Evolutionary conservation across 1,140 invertebrate genomes (phyloP), one percentile per base, ranked within the genome.

Genomic region (Drosophila azteca): DNA sequence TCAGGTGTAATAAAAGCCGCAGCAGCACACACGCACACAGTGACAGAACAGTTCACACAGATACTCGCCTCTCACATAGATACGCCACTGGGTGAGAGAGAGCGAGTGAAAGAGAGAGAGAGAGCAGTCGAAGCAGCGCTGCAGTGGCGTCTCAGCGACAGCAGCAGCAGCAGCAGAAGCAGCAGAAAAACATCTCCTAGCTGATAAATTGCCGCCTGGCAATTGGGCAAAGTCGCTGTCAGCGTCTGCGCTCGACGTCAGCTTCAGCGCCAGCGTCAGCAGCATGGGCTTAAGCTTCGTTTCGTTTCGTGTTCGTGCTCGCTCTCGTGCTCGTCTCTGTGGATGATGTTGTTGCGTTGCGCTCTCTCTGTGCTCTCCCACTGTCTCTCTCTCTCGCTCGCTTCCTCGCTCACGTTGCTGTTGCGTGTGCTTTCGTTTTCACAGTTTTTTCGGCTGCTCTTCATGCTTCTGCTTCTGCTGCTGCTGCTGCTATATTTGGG

Each of bases 1-100:
- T 82, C 78, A 87, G 83, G 82, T 85, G 83, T 85, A 85, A 87
- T 85, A 66, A 78, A 84, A 81, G 82, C 74, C 65, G 77, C 65
- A 70, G 64, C 63, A 61, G 43, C 59, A 22, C 50, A 41, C 53
- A 41, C 11, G 41, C 17, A 51, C 74, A 48, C 46, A 65, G 57
- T 65, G 41, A 24, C n/a, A 15, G 17, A 6, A 26, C 44, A 29
- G 49, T 51, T 55, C 72, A 85, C 81, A 83, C 67, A 88, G 83
- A 88, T 88, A 87, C 61, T 55, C 62, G 49, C 39, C 62, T 45
- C 77, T 45, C 77, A 81, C 82, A 87, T 74, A 80, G 82, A 87
- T 81, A 87, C 57, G 45, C 13, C 17, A 9, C 17, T 20, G 17
- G 46, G 45, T 57, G 44, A 39, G 70, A 61, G 53, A 51, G 51